phyloP scores from a whole-genome alignment of 2,888 invertebrate species.

The Eubasilissa splendida region DNA sequence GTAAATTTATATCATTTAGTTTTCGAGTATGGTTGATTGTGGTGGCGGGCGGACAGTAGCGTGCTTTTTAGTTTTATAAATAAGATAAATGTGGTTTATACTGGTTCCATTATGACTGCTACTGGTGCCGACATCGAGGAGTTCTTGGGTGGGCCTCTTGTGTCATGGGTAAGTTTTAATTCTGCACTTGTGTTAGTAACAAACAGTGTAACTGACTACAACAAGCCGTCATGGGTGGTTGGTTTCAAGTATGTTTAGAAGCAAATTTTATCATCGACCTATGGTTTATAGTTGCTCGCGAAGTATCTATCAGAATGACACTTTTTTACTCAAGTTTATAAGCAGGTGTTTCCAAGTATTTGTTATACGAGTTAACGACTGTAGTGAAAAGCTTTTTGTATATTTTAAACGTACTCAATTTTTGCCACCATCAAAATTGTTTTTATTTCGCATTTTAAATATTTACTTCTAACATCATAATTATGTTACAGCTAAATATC shows the following conservation, averaged over 20 bases:
- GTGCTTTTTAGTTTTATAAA: slow-evolving; percentile 40
- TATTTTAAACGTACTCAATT: no score
- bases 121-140: slow-evolving; percentile 85
- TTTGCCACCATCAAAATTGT: no score
- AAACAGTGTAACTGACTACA: slow-evolving; percentile 56
- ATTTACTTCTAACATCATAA: no score
- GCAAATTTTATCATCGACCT: slow-evolving; percentile 49
- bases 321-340: slow-evolving; percentile 2
- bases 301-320: slow-evolving; percentile 34
- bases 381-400: neutral
- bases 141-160: slow-evolving; percentile 86
- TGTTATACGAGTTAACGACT: neutral
- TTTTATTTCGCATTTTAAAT: no score
- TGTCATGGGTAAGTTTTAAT: slow-evolving; percentile 83
- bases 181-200: slow-evolving; percentile 57
- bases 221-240: slow-evolving; percentile 64
- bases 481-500: no score
- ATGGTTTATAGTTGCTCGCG: slow-evolving; percentile 49
- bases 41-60: slow-evolving; percentile 34
- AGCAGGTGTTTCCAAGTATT: slow-evolving; percentile 23
- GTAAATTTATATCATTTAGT: slow-evolving; percentile 44
- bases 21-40: slow-evolving; percentile 38
- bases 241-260: slow-evolving; percentile 58
- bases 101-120: slow-evolving; percentile 70
- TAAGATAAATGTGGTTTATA: slow-evolving; percentile 47